These are phyloP conservation scores for Tethea ocularis DNA, from an alignment of 2,888 invertebrate species.

Conservation along the genomic window DNA sequence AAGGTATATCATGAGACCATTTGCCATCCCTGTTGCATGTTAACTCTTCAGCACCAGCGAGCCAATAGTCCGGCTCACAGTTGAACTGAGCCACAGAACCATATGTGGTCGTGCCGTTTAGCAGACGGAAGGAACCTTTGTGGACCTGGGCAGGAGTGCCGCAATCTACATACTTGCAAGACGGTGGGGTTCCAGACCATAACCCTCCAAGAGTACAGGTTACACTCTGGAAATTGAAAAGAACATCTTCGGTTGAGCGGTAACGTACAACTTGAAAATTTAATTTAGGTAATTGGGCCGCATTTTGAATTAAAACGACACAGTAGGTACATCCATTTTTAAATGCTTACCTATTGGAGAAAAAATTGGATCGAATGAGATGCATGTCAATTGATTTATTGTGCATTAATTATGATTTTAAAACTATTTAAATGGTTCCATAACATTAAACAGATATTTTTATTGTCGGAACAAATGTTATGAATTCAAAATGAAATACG, in stretches of 20 bases:
- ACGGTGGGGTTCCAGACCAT: slow-evolving; percentile 91
- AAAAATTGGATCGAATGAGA: too few relatives aligned
- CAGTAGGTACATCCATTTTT: too few relatives aligned
- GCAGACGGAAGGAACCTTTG: slow-evolving; percentile 87
- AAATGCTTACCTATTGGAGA: too few relatives aligned
- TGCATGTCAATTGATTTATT: too few relatives aligned
- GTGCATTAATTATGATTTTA: too few relatives aligned
- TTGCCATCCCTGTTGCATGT: slow-evolving; percentile 92
- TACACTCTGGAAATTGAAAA: slow-evolving; percentile 84
- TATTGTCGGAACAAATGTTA: too few relatives aligned
- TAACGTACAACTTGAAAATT: too few relatives aligned
- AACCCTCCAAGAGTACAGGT: slow-evolving; percentile 93
- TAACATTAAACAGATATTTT: too few relatives aligned
- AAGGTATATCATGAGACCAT: slow-evolving; percentile 93
- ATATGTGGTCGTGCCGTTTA: slow-evolving; percentile 92
- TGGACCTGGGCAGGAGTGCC: slow-evolving; percentile 92
- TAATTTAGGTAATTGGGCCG: too few relatives aligned
- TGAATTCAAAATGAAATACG: too few relatives aligned
- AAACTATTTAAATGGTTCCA: too few relatives aligned
- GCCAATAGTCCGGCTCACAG: slow-evolving; percentile 93
- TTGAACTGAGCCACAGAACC: slow-evolving; percentile 91
- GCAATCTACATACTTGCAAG: slow-evolving; percentile 94
- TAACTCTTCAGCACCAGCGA: slow-evolving; percentile 88
- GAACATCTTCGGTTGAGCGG: slow-evolving; percentile 7
- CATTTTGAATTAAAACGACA: too few relatives aligned